Evolutionary conservation across 1,140 invertebrate genomes (phyloP).

Genomic region (Rhizoglyphus robini): DNA sequence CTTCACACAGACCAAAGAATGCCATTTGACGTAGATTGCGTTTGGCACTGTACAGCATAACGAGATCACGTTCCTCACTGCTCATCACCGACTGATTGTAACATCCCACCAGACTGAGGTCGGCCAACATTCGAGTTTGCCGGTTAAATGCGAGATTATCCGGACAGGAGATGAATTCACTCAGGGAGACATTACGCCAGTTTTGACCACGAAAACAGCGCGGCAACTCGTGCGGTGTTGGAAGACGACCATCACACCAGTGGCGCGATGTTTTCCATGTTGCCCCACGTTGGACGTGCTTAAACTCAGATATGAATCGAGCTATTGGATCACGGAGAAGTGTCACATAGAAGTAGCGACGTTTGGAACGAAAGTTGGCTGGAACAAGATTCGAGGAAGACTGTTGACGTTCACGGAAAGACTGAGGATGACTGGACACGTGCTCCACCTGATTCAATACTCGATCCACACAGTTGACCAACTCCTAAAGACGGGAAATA

Average conservation of each 20-base stretch:
- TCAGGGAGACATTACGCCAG: slow-evolving; percentile 47
- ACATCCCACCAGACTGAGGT: slow-evolving; percentile 82
- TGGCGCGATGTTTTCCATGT: slow-evolving; percentile 81
- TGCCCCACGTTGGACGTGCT: slow-evolving; percentile 87
- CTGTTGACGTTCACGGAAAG: neutral
- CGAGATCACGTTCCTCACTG: slow-evolving; percentile 46
- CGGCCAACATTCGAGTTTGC: slow-evolving; percentile 93
- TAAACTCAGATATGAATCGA: slow-evolving; percentile 82
- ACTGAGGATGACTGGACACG: neutral
- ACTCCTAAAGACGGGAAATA: slow-evolving; percentile 26
- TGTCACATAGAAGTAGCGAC: slow-evolving; percentile 85
- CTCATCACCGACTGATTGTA: slow-evolving; percentile 71
- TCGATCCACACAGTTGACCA: slow-evolving; percentile 34
- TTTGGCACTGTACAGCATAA: slow-evolving; percentile 85
- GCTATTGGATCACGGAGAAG: slow-evolving; percentile 76
- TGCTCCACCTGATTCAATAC: slow-evolving; percentile 32
- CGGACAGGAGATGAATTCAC: slow-evolving; percentile 74
- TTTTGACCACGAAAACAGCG: slow-evolving; percentile 41
- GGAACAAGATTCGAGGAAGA: slow-evolving; percentile 30
- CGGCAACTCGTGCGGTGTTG: slow-evolving; percentile 48
- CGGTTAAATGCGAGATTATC: slow-evolving; percentile 88
- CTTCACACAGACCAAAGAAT: slow-evolving; percentile 92
- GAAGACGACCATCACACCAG: slow-evolving; percentile 67
- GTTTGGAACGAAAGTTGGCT: slow-evolving; percentile 47
- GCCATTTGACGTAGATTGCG: slow-evolving; percentile 84